Evolutionary conservation across 2,888 invertebrate species (phyloP), one percentile per base, ranked within the genome.

Genomic region (Drosophila paracracens): DNA sequence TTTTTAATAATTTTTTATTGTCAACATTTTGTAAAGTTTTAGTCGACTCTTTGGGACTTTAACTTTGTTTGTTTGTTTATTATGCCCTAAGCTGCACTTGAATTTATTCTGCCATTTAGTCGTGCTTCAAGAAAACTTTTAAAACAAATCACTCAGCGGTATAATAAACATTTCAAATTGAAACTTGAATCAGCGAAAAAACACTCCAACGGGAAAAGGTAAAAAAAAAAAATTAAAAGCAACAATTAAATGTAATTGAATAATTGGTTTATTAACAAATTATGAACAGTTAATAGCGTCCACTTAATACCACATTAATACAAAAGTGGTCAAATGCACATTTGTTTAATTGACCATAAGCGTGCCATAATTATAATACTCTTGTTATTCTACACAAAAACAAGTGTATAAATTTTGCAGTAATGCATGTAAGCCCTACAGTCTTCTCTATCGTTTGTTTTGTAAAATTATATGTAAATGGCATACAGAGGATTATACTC

Each of bases 1-100:
- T 76, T 82, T 85, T 88, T 75, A 79, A 85, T 88, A 79, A 84
- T 88, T 73, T 83, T 67, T 88, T 84, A 80, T 74, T 86, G 81
- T 73, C 73, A 65, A 70, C 59, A 68, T 74, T 79, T 77, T 58
- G 62, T 36, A 35, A 75, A 75, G 70, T 68, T 79, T 64, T 48
- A 21, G 54, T 52, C 46, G 52, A 52, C 38, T 48, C 52, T 57
- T 52, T 36, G 54, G 51, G 59, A 52, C 0, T 50, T 46, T 2
- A 50, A 56, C 57, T 57, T 64, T 58, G 60, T 40, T 56, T 56
- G 36, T 36, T 36, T 58, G 53, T 36, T 69, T 35, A 35, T 31
- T 36, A 60, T 27, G 33, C 48, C 70, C 54, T n/a, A 33, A 50
- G 61, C 43, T 50, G 40, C 50, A 33, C 46, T 67, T 74, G 63